Conservation (phyloP, 2,113 vertebrate species). For the Lota lota region DNA sequence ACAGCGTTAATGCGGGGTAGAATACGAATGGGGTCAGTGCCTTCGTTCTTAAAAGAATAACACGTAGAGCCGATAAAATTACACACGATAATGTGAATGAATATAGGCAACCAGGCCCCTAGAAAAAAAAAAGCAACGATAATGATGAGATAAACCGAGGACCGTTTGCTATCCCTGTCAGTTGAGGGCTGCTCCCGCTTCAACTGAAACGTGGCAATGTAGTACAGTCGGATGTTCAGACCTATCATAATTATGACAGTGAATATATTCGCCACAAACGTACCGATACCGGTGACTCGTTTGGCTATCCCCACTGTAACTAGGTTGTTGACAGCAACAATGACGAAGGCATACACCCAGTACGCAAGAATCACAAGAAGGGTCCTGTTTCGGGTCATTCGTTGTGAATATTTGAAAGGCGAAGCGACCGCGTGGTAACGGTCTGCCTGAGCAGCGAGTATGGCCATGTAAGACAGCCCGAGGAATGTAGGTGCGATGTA, state of each 20-base stretch:
- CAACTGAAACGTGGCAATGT: slow-evolving; percentile 71
- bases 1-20: slow-evolving; percentile 70
- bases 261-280: slow-evolving; percentile 65
- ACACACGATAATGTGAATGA: slow-evolving; percentile 57
- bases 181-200: slow-evolving; percentile 55
- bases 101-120: slow-evolving; percentile 68
- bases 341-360: slow-evolving; percentile 72
- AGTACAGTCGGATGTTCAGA: slow-evolving; percentile 68
- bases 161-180: slow-evolving; percentile 68
- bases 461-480: slow-evolving; percentile 75
- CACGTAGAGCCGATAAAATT: slow-evolving; percentile 52
- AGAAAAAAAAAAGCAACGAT: slow-evolving; percentile 71
- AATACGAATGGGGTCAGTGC: slow-evolving; percentile 67
- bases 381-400: slow-evolving; percentile 65
- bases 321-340: slow-evolving; percentile 60
- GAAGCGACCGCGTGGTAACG: slow-evolving; percentile 68
- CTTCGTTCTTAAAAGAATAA: slow-evolving; percentile 64
- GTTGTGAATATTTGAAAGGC: slow-evolving; percentile 68
- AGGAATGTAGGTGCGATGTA: slow-evolving; percentile 70
- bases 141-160: slow-evolving; percentile 70
- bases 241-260: slow-evolving; percentile 72
- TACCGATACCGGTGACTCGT: slow-evolving; percentile 54
- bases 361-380: slow-evolving; percentile 60
- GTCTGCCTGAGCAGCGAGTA: slow-evolving; percentile 75
- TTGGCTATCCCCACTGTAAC: slow-evolving; percentile 48